Base-by-base conservation (phyloP, 2,888 invertebrate species). In the Ceraclea dissimilis region DNA sequence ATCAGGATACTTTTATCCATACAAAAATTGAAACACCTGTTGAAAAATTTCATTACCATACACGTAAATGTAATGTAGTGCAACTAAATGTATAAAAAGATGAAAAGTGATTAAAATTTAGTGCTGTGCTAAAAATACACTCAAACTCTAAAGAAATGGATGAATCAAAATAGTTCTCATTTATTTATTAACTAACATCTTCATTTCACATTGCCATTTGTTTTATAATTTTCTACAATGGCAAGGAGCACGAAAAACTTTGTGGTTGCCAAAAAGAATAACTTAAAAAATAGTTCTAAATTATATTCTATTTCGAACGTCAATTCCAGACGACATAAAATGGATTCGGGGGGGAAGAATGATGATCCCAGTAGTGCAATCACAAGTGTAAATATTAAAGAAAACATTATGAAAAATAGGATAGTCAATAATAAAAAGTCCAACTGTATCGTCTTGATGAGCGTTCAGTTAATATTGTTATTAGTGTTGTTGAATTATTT, bases 401-500 rank as follows among this genome's bases (percentile, higher is more conserved):
- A 49, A 13, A 52, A 52, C 34, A 46, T 53, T 20, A 49, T 53
- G 52, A 53, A 47, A 34, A 58, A 34, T 57, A 57, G 57, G 49
- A 56, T 56, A 16, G 58, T 59, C 21, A 54, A 58, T 33, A 61
- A 56, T 22, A 61, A 57, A 39, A 61, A 57, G 43, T 54, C 58
- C 2, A 48, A 52, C 34, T 57, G 56, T 48, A 51, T 49, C 18
- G 48, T 61, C 5, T 54, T 61, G 5, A 22, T 61, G 21, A 58
- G 60, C 17, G 43, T 61, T 6, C 60, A 61, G 44, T 20, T 61
- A 48, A 26, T 61, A 18, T 49, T 61, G 52, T 54, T 61, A 49
- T 49, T 61, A 46, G 58, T 61, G 54, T 49, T 61, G 20, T 51
- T 61, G 16, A 58, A 61, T 33, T 61, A 59, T 48, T 58, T 59